Evolutionary conservation across 1,140 invertebrate species (phyloP).

Genomic region (Drosophila littoralis): DNA sequence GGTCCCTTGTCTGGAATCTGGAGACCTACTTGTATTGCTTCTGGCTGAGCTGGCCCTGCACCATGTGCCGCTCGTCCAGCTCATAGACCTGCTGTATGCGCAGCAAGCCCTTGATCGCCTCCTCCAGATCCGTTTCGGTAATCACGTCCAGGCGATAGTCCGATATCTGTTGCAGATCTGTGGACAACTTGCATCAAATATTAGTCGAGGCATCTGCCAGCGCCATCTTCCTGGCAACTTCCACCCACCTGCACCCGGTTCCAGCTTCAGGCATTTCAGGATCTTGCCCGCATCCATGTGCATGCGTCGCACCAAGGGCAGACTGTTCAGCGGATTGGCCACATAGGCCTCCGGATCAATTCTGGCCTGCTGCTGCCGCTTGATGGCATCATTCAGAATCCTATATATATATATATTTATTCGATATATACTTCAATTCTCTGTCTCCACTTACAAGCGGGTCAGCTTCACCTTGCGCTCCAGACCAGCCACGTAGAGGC

Average conservation of each 20-base stretch:
- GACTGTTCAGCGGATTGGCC: constrained; percentile 49
- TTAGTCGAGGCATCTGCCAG: no score
- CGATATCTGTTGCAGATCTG: constrained; percentile 28
- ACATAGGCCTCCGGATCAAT: constrained; percentile 31
- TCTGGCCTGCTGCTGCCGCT: background rate
- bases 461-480: constrained; percentile 3
- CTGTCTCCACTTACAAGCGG: constrained; percentile 4
- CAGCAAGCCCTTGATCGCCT: constrained; percentile 18
- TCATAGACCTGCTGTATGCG: constrained; percentile 14
- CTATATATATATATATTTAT: background rate
- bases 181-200: background rate
- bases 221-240: no score
- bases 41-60: constrained; percentile 19
- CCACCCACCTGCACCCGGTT: constrained; percentile 12
- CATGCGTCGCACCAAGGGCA: constrained; percentile 57
- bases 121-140: constrained; percentile 18
- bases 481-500: constrained; percentile 13
- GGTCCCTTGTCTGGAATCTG: no score
- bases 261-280: background rate
- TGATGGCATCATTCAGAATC: constrained; percentile 1
- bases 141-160: constrained; percentile 15
- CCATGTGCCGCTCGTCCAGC: constrained; percentile 42
- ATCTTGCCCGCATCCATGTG: constrained; percentile 33
- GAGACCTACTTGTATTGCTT: constrained; percentile 46
- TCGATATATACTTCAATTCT: background rate